phyloP scores from a whole-genome alignment of 2,888 invertebrate genomes.

The Agelastica alni region DNA sequence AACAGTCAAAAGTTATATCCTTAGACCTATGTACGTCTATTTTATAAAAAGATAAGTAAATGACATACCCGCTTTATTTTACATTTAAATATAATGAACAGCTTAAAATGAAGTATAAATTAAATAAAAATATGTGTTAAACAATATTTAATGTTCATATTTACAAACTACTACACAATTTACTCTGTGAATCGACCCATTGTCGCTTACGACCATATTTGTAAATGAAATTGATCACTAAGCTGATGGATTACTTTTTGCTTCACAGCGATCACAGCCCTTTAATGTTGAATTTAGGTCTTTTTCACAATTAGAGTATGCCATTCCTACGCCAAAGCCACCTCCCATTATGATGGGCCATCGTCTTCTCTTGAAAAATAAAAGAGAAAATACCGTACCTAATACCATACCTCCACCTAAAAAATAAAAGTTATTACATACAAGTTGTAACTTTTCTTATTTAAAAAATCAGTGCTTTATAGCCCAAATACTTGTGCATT shows the following conservation, averaged over 20 bases:
- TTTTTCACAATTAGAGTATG: conserved; percentile 84
- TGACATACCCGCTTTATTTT: conserved; percentile 26
- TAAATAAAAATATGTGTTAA: conserved; percentile 29
- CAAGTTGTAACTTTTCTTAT: conserved; percentile 14
- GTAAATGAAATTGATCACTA: conserved; percentile 23
- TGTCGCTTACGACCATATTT: conserved; percentile 31
- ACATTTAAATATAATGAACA: conserved; percentile 19
- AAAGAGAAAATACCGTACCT: conserved; percentile 79
- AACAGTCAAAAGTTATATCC: no score
- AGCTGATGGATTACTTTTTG: conserved; percentile 7
- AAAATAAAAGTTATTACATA: conserved; percentile 22
- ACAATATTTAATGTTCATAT: conserved; percentile 37
- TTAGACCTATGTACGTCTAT: no score
- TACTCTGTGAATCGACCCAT: conserved; percentile 29
- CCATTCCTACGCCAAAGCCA: conserved; percentile 90
- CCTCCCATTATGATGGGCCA: conserved; percentile 90
- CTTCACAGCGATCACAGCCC: conserved; percentile 33
- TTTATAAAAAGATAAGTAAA: no score
- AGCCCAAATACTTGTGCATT: no score
- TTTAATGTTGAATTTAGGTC: conserved; percentile 59
- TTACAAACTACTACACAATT: conserved; percentile 36
- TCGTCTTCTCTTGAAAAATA: conserved; percentile 79
- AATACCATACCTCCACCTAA: conserved; percentile 79
- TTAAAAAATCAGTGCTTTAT: no score
- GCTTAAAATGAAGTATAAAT: conserved; percentile 22